These are phyloP conservation scores for Amyelois transitella DNA, from an alignment of 1,140 invertebrate species.

Conservation along the genomic window DNA sequence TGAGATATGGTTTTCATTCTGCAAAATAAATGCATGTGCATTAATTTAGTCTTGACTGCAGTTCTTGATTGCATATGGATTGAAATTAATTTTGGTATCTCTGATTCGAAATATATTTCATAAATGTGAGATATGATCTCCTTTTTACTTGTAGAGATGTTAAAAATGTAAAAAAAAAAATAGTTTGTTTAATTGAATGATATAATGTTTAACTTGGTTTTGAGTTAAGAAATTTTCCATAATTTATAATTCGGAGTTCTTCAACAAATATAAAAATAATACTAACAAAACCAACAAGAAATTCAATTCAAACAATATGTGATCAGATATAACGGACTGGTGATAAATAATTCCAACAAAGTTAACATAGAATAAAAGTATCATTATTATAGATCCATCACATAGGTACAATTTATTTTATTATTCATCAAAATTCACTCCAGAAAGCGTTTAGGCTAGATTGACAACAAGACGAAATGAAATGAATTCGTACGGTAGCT, in stretches of 20 bases:
- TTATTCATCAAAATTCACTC: too few relatives aligned
- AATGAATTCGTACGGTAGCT: too few relatives aligned
- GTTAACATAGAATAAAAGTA: neutral
- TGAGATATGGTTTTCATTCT: conserved; percentile 14
- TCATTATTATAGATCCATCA: neutral
- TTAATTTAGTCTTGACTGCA: neutral
- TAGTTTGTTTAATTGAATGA: too few relatives aligned
- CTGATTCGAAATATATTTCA: neutral
- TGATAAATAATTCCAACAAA: neutral
- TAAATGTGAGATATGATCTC: neutral
- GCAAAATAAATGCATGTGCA: conserved; percentile 15
- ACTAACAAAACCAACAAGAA: neutral
- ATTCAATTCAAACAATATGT: neutral
- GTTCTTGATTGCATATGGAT: conserved; percentile 2
- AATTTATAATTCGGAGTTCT: neutral
- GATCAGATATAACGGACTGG: neutral
- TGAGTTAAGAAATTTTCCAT: neutral
- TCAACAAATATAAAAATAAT: neutral
- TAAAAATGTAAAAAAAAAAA: too few relatives aligned
- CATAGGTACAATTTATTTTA: too few relatives aligned
- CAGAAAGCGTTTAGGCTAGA: too few relatives aligned
- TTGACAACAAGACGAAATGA: too few relatives aligned
- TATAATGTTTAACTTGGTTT: neutral
- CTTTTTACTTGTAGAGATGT: neutral
- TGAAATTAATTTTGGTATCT: neutral